Evolutionary conservation across 2,113 vertebrate genomes (phyloP).

Genomic region (Lonchura striata): DNA sequence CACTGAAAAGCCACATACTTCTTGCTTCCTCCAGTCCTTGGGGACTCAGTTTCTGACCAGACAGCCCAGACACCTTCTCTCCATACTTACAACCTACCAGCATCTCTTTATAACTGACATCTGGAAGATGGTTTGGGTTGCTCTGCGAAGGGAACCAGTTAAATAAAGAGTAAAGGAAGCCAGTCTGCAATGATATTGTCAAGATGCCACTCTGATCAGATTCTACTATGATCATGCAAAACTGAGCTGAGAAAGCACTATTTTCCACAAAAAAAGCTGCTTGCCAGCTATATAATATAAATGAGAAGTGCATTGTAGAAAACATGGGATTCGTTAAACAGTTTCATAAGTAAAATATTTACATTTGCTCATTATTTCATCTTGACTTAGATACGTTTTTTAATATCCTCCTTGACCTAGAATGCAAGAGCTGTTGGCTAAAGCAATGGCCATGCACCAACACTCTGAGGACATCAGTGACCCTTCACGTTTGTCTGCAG

Average conservation of each 20-base stretch:
- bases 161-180: neutral
- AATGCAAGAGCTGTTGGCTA: neutral
- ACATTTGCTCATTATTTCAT: neutral
- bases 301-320: neutral
- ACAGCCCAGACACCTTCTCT: neutral
- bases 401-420: neutral
- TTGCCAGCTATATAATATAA: neutral
- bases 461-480: constrained; percentile 4
- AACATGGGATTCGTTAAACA: neutral
- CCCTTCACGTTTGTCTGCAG: neutral
- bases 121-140: neutral
- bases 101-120: neutral
- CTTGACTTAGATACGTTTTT: neutral
- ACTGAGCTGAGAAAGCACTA: neutral
- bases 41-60: neutral
- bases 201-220: neutral
- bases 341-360: neutral
- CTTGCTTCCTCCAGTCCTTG: neutral
- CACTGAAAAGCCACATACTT: neutral
- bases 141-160: neutral
- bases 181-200: neutral
- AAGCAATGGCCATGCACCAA: neutral
- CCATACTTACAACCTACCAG: neutral
- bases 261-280: neutral
- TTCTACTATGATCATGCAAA: neutral